Base-by-base conservation (phyloP, 2,888 invertebrate species). In the Cotesia congregata region DNA sequence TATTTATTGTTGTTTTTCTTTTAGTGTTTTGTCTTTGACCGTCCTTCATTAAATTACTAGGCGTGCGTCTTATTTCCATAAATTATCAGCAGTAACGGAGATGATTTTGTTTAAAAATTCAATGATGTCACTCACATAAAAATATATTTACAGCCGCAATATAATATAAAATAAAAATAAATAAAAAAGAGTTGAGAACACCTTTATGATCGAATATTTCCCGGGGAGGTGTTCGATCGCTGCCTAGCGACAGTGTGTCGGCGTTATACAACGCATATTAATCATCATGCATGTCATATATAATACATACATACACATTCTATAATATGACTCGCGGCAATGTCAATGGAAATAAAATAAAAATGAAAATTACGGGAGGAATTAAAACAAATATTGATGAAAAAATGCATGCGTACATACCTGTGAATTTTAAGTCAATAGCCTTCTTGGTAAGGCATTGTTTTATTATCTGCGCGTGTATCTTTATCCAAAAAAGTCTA, bases 191-290 rank as follows among this genome's bases (percentile, higher is more conserved):
- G 38, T 30, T 65, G 65, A 65, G 65, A 65, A 65, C 65, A 65
- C 65, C 65, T 65, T 65, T 30, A 38, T 65, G 30, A 38, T 65
- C 65, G 20, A 65, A 65, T 65, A 41, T 68, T 68, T 69, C 62
- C 40, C 61, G 40, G 41, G 30, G 68, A 68, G 20, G 67, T 17
- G 67, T 60, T 67, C 39, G 15, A 15, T 65, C 65, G 20, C 17
- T 65, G 72, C 30, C 30, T 30, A 30, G 64, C 65, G 72, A 72
- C 72, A 72, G 64, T n/a, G 64, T 38, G 41, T 50, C 74, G 67
- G 74, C 67, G 74, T 67, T 67, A 74, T 67, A 50, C 74, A 74
- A 38, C 50, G 67, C 74, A 74, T 67, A 67, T 67, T 67, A 67
- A 74, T 67, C 30, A 65, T 67, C 60, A 68, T 68, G 60, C 15